Conservation (phyloP, 2,888 invertebrate species). For the Napeogenes sylphis region DNA sequence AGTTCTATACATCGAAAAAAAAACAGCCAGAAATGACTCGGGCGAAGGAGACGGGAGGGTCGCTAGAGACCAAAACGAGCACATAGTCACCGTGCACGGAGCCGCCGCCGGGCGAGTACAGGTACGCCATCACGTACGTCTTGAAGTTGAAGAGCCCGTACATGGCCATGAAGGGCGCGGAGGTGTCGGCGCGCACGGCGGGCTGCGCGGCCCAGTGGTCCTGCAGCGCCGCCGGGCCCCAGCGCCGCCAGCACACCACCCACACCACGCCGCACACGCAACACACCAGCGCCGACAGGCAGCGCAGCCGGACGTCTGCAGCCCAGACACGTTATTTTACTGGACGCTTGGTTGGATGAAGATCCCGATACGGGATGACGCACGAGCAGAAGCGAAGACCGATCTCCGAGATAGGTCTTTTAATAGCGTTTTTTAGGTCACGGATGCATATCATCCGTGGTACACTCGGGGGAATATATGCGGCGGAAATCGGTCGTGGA, state of each 20-base stretch:
- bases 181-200: constrained; percentile 91
- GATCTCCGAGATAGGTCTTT: too few relatives aligned
- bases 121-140: constrained; percentile 94
- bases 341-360: too few relatives aligned
- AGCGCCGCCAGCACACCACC: constrained; percentile 85
- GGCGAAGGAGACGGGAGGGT: too few relatives aligned
- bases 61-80: too few relatives aligned
- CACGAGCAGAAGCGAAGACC: too few relatives aligned
- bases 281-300: constrained; percentile 90
- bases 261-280: constrained; percentile 81
- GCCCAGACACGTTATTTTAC: constrained; percentile 30
- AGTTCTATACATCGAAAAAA: neutral
- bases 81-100: constrained; percentile 86
- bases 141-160: constrained; percentile 97
- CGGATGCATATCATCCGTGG: too few relatives aligned
- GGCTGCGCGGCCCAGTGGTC: constrained; percentile 96
- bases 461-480: too few relatives aligned
- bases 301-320: constrained; percentile 93
- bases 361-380: too few relatives aligned
- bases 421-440: too few relatives aligned
- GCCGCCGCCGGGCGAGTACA: constrained; percentile 91
- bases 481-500: too few relatives aligned
- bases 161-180: constrained; percentile 96
- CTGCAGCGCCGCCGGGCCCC: constrained; percentile 93
- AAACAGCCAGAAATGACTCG: too few relatives aligned